A percentile compares a stretch with the other conserved stretches of the same genome.
Evolutionary conservation across 2,888 invertebrate species (phyloP).

Genomic region (Tenthredo amoena): DNA sequence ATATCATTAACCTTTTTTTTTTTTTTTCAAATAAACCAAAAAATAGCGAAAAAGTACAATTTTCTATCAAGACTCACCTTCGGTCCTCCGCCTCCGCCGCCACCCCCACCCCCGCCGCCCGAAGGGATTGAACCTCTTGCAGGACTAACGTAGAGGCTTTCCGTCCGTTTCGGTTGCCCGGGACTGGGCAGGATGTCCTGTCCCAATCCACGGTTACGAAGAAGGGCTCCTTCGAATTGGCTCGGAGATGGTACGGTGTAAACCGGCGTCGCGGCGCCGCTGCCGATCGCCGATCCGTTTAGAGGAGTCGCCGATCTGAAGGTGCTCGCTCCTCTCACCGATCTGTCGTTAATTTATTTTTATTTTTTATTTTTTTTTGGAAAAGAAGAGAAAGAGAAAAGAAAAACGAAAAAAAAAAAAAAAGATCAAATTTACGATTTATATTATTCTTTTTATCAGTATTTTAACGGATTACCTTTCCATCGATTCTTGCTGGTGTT

Average conservation of each 20-base stretch:
- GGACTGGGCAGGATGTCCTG: conserved; percentile 94
- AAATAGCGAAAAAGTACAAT: conserved; percentile 25
- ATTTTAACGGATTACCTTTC: background rate
- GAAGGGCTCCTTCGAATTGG: conserved; percentile 90
- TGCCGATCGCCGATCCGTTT: conserved; percentile 78
- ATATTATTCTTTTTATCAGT: background rate
- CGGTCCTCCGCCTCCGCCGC: conserved; percentile 72
- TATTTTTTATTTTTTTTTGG: background rate
- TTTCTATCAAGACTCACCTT: conserved; percentile 60
- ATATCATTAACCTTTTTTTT: background rate
- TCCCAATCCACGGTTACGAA: conserved; percentile 89
- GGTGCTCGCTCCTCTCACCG: conserved; percentile 80
- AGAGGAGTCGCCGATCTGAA: conserved; percentile 74
- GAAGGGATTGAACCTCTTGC: conserved; percentile 72
- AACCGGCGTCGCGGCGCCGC: conserved; percentile 80
- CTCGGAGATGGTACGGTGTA: conserved; percentile 77
- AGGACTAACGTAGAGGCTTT: conserved; percentile 90
- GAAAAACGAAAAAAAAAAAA: background rate
- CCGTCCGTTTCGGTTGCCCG: conserved; percentile 94
- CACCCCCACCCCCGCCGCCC: conserved; percentile 64
- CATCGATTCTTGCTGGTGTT: conserved; percentile 5
- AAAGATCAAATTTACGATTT: background rate
- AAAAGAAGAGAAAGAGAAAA: background rate
- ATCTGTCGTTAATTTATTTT: conserved; percentile 68
- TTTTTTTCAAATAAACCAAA: background rate